Evolutionary conservation across 30 jellyfish, hydroid and myxozoan species (phyloP).

Genomic region (Mastigias papua): DNA sequence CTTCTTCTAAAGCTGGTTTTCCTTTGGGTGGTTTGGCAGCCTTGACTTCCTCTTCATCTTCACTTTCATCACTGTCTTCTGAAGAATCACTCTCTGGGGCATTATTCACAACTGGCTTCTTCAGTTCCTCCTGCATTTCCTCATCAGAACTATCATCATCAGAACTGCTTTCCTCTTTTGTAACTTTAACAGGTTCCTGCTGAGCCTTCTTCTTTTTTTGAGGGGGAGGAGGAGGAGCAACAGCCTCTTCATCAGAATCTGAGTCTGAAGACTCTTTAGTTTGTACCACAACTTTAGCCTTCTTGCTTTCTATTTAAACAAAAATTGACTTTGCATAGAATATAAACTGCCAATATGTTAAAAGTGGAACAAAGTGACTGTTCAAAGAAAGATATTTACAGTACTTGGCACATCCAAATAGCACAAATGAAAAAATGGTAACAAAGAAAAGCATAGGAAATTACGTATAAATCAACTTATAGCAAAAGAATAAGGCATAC

Average conservation of each 20-base stretch:
- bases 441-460: too few species aligned
- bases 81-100: neutral
- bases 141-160: constrained; percentile 76
- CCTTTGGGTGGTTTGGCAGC: constrained; percentile 29
- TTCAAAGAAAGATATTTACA: too few species aligned
- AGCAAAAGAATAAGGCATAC: too few species aligned
- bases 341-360: neutral
- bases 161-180: constrained; percentile 13
- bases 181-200: neutral
- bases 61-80: constrained; percentile 40
- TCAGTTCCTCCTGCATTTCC: constrained; percentile 35
- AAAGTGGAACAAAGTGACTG: neutral
- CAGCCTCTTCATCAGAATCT: constrained; percentile 55
- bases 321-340: neutral
- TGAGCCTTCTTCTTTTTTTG: constrained; percentile 24
- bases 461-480: too few species aligned
- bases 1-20: constrained; percentile 55
- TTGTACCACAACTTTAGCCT: constrained; percentile 15
- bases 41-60: constrained; percentile 56
- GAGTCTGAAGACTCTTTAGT: constrained; percentile 34
- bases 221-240: constrained; percentile 39
- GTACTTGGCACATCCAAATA: too few species aligned
- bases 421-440: too few species aligned
- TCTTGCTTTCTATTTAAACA: neutral
- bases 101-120: neutral